phyloP scores from a whole-genome alignment of 2,113 vertebrate species.

The Fulmarus glacialis region DNA sequence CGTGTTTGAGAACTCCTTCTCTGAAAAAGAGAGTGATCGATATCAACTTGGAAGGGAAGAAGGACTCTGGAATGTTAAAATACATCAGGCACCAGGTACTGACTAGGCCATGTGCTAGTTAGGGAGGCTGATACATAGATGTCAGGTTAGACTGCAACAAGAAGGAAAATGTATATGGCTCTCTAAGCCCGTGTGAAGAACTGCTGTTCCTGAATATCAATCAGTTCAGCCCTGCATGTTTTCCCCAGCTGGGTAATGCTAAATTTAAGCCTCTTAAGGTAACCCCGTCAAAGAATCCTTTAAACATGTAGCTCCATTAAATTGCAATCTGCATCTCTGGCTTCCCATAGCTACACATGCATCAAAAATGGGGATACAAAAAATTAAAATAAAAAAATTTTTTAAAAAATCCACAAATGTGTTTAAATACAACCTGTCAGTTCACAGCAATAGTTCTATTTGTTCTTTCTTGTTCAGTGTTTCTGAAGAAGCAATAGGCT shows the following conservation, averaged over 20 bases:
- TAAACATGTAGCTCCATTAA: background rate
- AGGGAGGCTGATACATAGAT: background rate
- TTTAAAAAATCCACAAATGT: background rate
- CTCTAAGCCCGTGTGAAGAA: background rate
- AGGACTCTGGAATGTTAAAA: slow-evolving; percentile 96
- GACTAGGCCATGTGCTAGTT: background rate
- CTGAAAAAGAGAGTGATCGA: slow-evolving; percentile 92
- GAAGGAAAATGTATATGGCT: background rate
- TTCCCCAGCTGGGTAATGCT: background rate
- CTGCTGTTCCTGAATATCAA: background rate
- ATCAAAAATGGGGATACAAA: background rate
- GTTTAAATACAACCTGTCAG: background rate
- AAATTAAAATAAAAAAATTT: background rate
- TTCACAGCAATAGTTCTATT: background rate
- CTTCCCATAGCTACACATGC: background rate
- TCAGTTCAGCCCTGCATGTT: background rate
- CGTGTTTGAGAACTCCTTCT: slow-evolving; percentile 93
- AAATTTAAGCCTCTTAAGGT: background rate
- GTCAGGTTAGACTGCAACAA: background rate
- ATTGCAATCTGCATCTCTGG: background rate
- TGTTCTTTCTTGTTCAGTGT: background rate
- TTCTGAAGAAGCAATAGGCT: background rate
- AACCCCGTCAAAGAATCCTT: background rate
- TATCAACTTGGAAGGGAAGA: slow-evolving; percentile 91
- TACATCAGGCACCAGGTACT: slow-evolving; percentile 96